Evolutionary conservation across 2,797 vertebrate species (phyloP).

Genomic region (Ibycter americanus): DNA sequence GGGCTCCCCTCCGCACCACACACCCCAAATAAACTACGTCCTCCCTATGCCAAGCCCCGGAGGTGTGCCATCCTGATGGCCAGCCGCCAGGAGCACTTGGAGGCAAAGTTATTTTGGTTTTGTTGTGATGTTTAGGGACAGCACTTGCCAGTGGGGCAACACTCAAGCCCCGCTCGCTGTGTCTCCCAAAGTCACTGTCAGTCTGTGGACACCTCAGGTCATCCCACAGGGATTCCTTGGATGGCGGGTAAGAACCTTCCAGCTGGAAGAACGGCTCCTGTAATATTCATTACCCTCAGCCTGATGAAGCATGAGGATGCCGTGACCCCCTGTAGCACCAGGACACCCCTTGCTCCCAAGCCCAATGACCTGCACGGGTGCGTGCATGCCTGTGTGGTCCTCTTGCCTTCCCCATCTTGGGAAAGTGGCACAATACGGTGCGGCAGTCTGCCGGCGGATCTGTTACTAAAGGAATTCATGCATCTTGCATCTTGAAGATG

Average conservation of each 20-base stretch:
- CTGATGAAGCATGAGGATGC: neutral
- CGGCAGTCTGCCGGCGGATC: slow-evolving; percentile 58
- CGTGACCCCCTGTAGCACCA: slow-evolving; percentile 15
- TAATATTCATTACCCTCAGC: slow-evolving; percentile 28
- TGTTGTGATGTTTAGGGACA: neutral
- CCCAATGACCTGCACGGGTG: neutral
- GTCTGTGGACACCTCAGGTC: neutral
- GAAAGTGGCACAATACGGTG: slow-evolving; percentile 24
- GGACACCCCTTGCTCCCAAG: neutral
- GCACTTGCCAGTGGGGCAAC: neutral
- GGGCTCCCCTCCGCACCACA: neutral
- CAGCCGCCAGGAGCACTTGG: neutral
- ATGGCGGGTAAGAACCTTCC: neutral
- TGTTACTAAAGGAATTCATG: slow-evolving; percentile 79
- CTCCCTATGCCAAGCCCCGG: neutral
- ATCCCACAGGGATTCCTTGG: neutral
- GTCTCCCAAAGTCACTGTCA: neutral
- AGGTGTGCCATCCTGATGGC: neutral
- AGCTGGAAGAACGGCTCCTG: neutral
- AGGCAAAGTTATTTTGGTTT: neutral
- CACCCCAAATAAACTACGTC: neutral
- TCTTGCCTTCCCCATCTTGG: neutral
- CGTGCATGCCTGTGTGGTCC: neutral
- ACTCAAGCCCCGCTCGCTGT: neutral
- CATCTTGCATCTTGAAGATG: slow-evolving; percentile 83